A percentile compares a stretch with the other conserved stretches of the same genome.
Evolutionary conservation across 2,797 vertebrate genomes (phyloP).

Genomic region (Pantherophis alleghaniensis): DNA sequence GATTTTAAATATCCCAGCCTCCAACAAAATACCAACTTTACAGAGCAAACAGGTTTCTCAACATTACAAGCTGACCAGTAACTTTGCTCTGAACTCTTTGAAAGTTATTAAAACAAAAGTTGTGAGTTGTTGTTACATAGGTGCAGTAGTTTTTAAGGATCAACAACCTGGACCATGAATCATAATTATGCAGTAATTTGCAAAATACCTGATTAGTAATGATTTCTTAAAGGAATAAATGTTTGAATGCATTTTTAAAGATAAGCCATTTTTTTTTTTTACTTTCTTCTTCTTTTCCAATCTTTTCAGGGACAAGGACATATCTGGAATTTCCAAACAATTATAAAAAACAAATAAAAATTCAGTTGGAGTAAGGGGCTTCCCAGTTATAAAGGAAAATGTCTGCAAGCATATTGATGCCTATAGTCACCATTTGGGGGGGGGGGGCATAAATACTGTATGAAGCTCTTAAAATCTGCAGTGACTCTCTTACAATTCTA

Average conservation of each 20-base stretch:
- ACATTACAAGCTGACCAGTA: slow-evolving; percentile 17
- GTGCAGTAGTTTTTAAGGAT: slow-evolving; percentile 15
- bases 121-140: neutral
- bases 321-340: neutral
- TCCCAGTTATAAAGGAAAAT: neutral
- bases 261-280: neutral
- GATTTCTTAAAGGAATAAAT: neutral
- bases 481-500: neutral
- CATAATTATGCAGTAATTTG: neutral
- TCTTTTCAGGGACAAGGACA: neutral
- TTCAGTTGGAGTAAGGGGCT: neutral
- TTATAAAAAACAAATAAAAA: neutral
- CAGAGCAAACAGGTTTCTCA: neutral
- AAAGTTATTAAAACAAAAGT: slow-evolving; percentile 15
- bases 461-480: neutral
- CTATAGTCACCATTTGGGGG: neutral
- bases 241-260: neutral
- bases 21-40: neutral
- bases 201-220: rapidly evolving
- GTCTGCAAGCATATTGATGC: neutral
- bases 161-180: neutral
- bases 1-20: neutral
- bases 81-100: slow-evolving; percentile 19
- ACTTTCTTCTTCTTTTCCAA: neutral
- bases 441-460: neutral